Base-by-base conservation (phyloP, 2,888 invertebrate species). In the Margaritifera margaritifera region DNA sequence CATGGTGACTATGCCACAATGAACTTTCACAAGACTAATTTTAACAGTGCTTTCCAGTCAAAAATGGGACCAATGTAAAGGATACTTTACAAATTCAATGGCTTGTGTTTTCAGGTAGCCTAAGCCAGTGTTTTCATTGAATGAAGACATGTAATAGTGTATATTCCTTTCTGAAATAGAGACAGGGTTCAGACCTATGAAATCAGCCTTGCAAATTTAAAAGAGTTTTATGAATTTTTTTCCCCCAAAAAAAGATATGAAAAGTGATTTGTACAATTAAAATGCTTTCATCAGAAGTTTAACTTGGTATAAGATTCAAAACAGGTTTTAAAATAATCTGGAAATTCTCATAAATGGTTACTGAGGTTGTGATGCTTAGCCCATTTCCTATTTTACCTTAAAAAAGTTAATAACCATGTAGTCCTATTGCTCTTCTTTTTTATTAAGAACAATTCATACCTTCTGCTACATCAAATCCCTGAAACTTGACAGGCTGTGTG, bases 401-500 rank as follows among this genome's bases (percentile, higher is more conserved):
- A 42, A 42, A 42, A 42, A 42, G 15, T 11, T 42, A 42, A 42
- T 42, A 42, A 42, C 42, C 42, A 42, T 42, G 42, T 15, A 3
- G 42, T 42, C 11, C 11, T 42, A 42, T 42, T 42, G 42, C 42
- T 42, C 42, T 15, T 42, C 42, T 4, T 42, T n/a, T 42, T 15
- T 59, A 8, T 3, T 59, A n/a, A 20, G 25, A 22, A 22, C 52
- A n/a, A 18, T 51, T 22, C 62, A 92, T 90, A 98, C 98, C 94
- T 88, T 98, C 97, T 4, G 99, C 97, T 79, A 95, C 94, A 90
- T 99, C 98, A 91, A 99, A 99, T 79, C 97, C 95, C 90, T 95
- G 95, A 92, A 99, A 99, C 92, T 99, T 99, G 88, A 99, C 95
- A 18, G 99, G 99, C 92, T 99, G 98, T 66, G 99, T 98, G 92